phyloP scores from a whole-genome alignment of 2,888 invertebrate species.

The Stenchaetothrips biformis region DNA sequence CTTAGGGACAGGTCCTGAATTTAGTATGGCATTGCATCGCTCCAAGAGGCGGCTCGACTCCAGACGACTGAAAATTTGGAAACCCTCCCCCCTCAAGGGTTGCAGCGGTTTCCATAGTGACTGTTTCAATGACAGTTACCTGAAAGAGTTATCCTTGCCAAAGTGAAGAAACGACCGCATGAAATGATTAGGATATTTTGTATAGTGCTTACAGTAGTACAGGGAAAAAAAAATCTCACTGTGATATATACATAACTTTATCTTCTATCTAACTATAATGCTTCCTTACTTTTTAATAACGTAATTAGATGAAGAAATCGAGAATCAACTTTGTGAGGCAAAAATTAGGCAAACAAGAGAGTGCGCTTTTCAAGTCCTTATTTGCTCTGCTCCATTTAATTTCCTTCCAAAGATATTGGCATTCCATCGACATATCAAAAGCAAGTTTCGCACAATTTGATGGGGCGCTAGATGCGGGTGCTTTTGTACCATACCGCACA shows the following conservation, averaged over 20 bases:
- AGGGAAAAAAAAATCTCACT: constrained; percentile 20
- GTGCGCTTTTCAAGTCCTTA: neutral
- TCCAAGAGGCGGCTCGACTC: too few relatives aligned
- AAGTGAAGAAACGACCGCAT: constrained; percentile 10
- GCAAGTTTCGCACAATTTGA: constrained; percentile 1
- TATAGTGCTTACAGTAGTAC: constrained; percentile 16
- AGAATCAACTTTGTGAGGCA: neutral
- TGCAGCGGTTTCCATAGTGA: too few relatives aligned
- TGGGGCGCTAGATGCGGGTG: neutral
- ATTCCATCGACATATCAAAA: constrained; percentile 18
- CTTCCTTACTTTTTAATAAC: neutral
- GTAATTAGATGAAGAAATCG: neutral
- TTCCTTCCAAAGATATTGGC: neutral
- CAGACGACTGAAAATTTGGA: too few relatives aligned
- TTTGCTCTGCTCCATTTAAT: neutral
- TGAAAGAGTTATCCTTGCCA: constrained; percentile 9
- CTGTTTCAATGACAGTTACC: neutral
- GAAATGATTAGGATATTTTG: constrained; percentile 10
- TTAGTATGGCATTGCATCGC: too few relatives aligned
- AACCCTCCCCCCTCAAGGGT: too few relatives aligned
- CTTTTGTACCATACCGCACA: too few relatives aligned
- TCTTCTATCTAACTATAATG: constrained; percentile 9
- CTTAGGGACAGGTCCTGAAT: too few relatives aligned
- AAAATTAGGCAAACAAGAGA: neutral
- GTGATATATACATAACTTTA: constrained; percentile 5